Conservation (phyloP, 2,888 invertebrate species). For the Iphiclides podalirius region DNA sequence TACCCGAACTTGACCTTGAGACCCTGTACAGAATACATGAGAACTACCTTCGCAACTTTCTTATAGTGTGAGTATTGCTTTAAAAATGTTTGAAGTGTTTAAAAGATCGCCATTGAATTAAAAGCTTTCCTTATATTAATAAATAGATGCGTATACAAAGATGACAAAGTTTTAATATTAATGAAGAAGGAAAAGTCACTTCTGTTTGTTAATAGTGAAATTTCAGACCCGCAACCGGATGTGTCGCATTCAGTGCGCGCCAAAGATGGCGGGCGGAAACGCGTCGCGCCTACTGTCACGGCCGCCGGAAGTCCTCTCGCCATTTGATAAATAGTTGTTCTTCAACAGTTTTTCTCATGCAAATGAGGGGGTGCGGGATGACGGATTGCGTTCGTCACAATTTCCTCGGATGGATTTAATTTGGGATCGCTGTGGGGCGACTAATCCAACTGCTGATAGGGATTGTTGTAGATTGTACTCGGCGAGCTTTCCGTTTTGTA, state of each 20-base stretch:
- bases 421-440: conserved; percentile 63
- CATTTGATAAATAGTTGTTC: conserved; percentile 80
- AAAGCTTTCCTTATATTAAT: too few species aligned
- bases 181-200: not conserved
- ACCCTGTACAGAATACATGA: too few species aligned
- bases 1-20: too few species aligned
- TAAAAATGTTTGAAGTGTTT: too few species aligned
- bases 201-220: conserved; percentile 16
- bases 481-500: conserved; percentile 3
- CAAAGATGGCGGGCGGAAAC: conserved; percentile 73
- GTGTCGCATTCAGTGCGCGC: conserved; percentile 36
- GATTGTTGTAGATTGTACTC: conserved; percentile 51
- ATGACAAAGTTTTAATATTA: not conserved
- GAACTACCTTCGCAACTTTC: too few species aligned
- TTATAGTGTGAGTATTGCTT: too few species aligned
- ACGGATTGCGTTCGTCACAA: conserved; percentile 78
- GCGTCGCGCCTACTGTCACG: conserved; percentile 76
- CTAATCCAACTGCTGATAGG: conserved; percentile 51
- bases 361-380: conserved; percentile 77
- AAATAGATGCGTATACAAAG: too few species aligned
- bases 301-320: conserved; percentile 73
- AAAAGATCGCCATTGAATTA: too few species aligned
- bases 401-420: conserved; percentile 77
- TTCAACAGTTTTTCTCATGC: conserved; percentile 78
- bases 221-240: conserved; percentile 38